Conservation (phyloP, 2,113 vertebrate species). For the Percina caprodes region DNA sequence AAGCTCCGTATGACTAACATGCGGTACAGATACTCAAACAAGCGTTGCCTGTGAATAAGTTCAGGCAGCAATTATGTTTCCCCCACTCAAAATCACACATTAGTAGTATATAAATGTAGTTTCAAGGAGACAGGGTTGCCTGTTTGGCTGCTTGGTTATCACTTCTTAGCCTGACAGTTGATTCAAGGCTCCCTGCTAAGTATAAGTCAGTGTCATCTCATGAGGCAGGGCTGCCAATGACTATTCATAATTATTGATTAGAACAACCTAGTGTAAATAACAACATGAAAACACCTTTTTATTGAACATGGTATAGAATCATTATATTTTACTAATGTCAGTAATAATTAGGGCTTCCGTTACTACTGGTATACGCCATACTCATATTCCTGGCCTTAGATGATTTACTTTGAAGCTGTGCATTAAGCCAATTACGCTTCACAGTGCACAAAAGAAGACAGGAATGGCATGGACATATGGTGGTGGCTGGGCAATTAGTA, state of each 20-base stretch:
- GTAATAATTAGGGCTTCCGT: background rate
- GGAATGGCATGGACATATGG: constrained; percentile 80
- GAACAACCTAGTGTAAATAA: background rate
- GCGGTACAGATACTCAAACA: background rate
- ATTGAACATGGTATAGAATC: constrained; percentile 14
- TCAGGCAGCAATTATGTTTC: background rate
- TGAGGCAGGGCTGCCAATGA: background rate
- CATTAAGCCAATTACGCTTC: constrained; percentile 80
- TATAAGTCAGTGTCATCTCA: background rate
- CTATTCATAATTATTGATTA: background rate
- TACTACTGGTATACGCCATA: constrained; percentile 5
- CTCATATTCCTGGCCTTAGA: constrained; percentile 48
- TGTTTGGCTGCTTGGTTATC: background rate
- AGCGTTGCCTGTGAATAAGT: background rate
- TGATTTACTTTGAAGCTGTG: constrained; percentile 73
- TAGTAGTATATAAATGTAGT: background rate
- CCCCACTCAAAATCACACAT: background rate
- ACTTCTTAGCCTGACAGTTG: background rate
- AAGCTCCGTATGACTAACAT: background rate
- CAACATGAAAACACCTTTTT: constrained; percentile 11
- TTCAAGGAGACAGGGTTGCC: background rate
- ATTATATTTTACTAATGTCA: background rate
- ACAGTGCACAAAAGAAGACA: constrained; percentile 68
- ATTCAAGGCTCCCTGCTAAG: background rate
- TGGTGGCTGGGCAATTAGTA: constrained; percentile 79